phyloP scores from a whole-genome alignment of 2,888 invertebrate genomes.

The Hydrotaea cyrtoneurina region DNA sequence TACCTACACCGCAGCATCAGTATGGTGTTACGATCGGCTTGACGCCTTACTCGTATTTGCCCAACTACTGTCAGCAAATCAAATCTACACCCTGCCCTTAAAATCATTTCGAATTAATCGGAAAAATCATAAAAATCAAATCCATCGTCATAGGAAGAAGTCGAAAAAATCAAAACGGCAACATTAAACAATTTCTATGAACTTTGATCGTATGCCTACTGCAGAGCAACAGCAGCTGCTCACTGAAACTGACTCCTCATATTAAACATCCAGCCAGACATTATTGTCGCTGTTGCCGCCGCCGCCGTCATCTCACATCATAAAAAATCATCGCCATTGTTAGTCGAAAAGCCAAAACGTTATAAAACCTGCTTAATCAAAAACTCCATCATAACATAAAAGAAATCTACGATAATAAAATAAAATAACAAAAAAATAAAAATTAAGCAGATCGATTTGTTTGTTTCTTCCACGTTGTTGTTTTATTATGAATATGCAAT shows the following conservation, averaged over 20 bases:
- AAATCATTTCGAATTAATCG: background rate
- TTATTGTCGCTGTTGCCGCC: background rate
- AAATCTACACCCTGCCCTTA: too few relatives aligned
- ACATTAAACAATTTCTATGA: background rate
- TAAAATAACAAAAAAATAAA: constrained; percentile 14
- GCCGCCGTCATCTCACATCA: background rate
- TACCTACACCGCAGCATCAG: too few relatives aligned
- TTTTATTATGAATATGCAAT: constrained; percentile 76
- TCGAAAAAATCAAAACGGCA: background rate
- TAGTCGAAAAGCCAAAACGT: background rate
- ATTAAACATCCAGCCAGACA: constrained; percentile 7
- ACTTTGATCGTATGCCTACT: background rate
- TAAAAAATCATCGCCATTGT: constrained; percentile 12
- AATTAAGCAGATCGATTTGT: constrained; percentile 66
- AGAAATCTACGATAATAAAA: background rate
- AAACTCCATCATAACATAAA: constrained; percentile 24
- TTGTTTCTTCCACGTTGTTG: too few relatives aligned
- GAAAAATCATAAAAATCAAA: background rate
- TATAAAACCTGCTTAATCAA: constrained; percentile 18
- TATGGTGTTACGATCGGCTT: too few relatives aligned
- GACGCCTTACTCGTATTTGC: too few relatives aligned
- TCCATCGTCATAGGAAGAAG: background rate
- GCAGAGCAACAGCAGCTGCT: constrained; percentile 2
- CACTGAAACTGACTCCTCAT: background rate
- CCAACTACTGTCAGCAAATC: too few relatives aligned